phyloP scores from a whole-genome alignment of 2,113 vertebrate genomes.

The Conger conger region DNA sequence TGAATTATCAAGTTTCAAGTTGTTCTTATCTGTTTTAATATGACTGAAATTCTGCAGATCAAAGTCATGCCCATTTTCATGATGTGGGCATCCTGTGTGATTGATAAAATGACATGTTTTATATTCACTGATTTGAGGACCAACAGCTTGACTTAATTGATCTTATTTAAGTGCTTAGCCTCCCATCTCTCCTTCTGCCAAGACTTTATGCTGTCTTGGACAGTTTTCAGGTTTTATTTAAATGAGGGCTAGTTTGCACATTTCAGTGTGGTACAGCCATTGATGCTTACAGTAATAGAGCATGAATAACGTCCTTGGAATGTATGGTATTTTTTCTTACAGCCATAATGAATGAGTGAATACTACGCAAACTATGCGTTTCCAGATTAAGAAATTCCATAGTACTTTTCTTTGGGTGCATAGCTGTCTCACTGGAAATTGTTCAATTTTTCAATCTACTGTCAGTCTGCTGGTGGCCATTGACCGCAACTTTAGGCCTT shows the following conservation, averaged over 20 bases:
- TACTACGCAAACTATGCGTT: too few species aligned
- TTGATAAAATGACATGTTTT: background rate
- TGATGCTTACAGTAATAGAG: background rate
- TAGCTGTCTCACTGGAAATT: too few species aligned
- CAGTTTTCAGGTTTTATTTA: background rate
- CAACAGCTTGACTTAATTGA: background rate
- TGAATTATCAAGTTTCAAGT: background rate
- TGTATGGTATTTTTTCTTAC: too few species aligned
- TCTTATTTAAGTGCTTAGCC: conserved; percentile 8
- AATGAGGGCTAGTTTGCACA: background rate
- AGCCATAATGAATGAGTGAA: background rate
- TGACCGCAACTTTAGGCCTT: background rate
- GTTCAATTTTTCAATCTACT: background rate
- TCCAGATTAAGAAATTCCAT: background rate
- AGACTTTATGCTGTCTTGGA: background rate
- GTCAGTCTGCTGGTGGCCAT: background rate
- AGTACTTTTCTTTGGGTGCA: too few species aligned
- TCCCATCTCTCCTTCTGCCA: background rate
- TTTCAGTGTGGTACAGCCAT: background rate
- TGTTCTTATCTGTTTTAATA: conserved; percentile 2
- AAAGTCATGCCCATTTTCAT: background rate
- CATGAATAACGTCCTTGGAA: background rate
- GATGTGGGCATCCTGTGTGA: background rate
- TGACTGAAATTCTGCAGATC: background rate
- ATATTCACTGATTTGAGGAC: background rate